Evolutionary conservation across 2,797 vertebrate species (phyloP).

Genomic region (Tachyglossus aculeatus): DNA sequence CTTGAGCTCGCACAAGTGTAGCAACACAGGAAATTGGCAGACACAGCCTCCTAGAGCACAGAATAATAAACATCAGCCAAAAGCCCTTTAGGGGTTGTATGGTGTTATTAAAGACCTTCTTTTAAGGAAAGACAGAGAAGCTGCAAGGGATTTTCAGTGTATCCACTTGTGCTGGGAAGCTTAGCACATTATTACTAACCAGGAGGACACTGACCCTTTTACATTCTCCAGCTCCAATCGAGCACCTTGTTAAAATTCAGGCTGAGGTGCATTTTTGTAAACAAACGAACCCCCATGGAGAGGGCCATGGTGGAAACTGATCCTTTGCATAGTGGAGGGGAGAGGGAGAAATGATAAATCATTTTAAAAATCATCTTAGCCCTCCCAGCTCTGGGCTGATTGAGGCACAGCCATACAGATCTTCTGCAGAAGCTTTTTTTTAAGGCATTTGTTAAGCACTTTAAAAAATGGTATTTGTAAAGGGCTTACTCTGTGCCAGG

Average conservation of each 20-base stretch:
- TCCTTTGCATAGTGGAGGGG: too few species aligned
- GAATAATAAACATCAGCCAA: conserved; percentile 1
- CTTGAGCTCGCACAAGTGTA: neutral
- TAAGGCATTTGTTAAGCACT: too few species aligned
- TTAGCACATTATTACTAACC: too few species aligned
- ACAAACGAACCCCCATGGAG: neutral
- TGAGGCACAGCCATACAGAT: too few species aligned
- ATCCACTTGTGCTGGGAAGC: neutral
- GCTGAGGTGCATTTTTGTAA: neutral
- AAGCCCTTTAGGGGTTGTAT: neutral
- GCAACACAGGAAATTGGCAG: neutral
- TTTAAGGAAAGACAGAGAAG: neutral
- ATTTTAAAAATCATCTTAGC: too few species aligned
- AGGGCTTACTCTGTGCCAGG: too few species aligned
- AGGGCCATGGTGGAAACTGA: too few species aligned
- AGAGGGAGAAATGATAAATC: too few species aligned
- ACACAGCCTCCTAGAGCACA: neutral
- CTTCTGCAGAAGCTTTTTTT: too few species aligned
- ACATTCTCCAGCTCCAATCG: neutral
- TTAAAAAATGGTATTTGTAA: too few species aligned
- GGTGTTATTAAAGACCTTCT: neutral
- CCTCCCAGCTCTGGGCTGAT: too few species aligned
- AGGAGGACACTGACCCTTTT: neutral
- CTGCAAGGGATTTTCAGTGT: conserved; percentile 4
- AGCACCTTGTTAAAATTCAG: neutral